Conservation (phyloP, 2,888 invertebrate genomes). For the Tetragnatha montana region DNA sequence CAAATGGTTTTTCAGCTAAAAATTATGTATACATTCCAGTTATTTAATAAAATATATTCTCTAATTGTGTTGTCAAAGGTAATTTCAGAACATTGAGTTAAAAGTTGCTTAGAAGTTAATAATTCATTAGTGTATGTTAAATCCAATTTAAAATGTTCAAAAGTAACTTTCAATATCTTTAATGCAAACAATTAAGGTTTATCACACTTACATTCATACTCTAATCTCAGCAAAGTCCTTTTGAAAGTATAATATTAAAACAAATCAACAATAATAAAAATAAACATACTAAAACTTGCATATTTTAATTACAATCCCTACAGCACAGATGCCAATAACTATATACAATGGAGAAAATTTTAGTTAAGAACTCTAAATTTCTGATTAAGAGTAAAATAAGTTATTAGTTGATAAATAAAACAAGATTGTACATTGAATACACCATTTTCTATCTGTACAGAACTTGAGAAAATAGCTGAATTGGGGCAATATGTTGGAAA, state of each 20-base stretch:
- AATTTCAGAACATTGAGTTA: no score
- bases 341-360: conserved; percentile 31
- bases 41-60: conserved; percentile 10
- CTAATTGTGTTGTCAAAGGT: background rate
- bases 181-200: conserved; percentile 54
- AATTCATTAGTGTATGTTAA: no score
- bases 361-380: conserved; percentile 18
- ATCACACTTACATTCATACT: conserved; percentile 51
- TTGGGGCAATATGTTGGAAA: conserved; percentile 66
- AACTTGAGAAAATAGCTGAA: conserved; percentile 70
- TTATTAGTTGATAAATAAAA: conserved; percentile 53
- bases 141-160: background rate
- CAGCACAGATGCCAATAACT: conserved; percentile 48
- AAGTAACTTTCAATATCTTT: background rate
- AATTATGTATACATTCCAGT: conserved; percentile 9
- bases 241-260: conserved; percentile 53
- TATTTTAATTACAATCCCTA: conserved; percentile 67
- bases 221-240: conserved; percentile 48
- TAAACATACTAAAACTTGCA: conserved; percentile 61
- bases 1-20: background rate
- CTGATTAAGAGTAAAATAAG: conserved; percentile 60
- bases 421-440: conserved; percentile 61
- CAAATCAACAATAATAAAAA: conserved; percentile 67
- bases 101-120: no score
- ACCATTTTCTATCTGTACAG: conserved; percentile 67